Conservation (phyloP, 2,888 invertebrate species). For the Odiellus spinosus region DNA sequence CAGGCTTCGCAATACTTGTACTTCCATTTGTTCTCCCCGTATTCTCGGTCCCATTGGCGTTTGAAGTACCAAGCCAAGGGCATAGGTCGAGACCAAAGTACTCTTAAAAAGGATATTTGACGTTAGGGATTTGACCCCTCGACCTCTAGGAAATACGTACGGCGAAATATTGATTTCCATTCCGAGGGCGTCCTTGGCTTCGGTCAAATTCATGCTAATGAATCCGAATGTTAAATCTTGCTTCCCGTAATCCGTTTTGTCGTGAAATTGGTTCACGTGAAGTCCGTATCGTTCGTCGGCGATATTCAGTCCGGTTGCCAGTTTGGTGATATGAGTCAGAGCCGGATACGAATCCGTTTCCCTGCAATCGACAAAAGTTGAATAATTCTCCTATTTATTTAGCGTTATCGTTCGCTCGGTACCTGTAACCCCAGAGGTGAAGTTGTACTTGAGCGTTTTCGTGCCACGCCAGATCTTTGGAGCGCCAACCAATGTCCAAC, state of each 20-base stretch:
- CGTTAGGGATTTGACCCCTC: background rate
- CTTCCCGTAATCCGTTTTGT: constrained; percentile 45
- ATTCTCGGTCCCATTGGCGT: constrained; percentile 65
- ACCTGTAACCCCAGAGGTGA: constrained; percentile 65
- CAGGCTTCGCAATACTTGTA: constrained; percentile 71
- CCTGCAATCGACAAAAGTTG: constrained; percentile 28
- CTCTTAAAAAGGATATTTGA: constrained; percentile 28
- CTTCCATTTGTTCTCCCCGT: constrained; percentile 61
- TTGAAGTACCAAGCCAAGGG: constrained; percentile 85
- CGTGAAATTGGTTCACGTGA: constrained; percentile 46
- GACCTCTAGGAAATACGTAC: constrained; percentile 16
- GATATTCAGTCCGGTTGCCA: constrained; percentile 18
- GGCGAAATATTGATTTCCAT: background rate
- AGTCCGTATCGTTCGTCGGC: constrained; percentile 11
- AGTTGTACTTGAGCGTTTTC: constrained; percentile 68
- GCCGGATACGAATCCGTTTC: constrained; percentile 66
- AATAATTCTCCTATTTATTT: background rate
- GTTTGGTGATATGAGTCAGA: constrained; percentile 51
- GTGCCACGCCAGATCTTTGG: constrained; percentile 58
- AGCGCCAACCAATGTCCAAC: constrained; percentile 66
- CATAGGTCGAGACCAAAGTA: constrained; percentile 79
- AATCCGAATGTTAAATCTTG: constrained; percentile 70
- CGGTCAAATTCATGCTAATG: constrained; percentile 68
- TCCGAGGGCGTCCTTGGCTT: constrained; percentile 34
- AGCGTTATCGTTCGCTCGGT: background rate